Conservation (phyloP, 2,797 vertebrate genomes). For the Jordanella pulchra region DNA sequence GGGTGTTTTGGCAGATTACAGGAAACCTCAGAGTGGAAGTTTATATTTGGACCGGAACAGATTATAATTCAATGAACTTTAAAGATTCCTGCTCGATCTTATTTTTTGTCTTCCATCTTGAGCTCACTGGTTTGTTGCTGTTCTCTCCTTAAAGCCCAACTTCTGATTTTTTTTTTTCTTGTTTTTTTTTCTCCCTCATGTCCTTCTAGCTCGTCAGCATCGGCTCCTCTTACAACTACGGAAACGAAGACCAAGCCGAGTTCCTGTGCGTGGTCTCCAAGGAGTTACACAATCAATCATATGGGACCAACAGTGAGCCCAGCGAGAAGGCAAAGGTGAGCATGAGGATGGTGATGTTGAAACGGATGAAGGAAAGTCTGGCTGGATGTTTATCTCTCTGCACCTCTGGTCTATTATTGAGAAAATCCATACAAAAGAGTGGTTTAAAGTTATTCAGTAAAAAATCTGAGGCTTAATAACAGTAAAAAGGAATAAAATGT, state of each 20-base stretch:
- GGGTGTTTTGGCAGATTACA: background rate
- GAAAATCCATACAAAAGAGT: slow-evolving; percentile 43
- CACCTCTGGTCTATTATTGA: slow-evolving; percentile 63
- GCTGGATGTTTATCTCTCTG: slow-evolving; percentile 7
- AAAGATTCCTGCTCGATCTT: slow-evolving; percentile 17
- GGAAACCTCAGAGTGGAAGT: slow-evolving; percentile 1
- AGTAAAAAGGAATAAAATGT: too few species aligned
- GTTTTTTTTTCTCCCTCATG: slow-evolving; percentile 41
- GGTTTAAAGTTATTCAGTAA: slow-evolving; percentile 4
- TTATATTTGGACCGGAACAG: background rate
- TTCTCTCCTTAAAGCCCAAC: slow-evolving; percentile 20
- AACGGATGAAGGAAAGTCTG: slow-evolving; percentile 2
- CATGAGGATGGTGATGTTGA: background rate
- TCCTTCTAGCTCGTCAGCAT: slow-evolving; percentile 92
- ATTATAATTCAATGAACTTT: slow-evolving; percentile 10
- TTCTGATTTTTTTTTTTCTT: slow-evolving; percentile 26
- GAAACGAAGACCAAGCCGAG: slow-evolving; percentile 97
- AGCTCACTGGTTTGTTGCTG: slow-evolving; percentile 3
- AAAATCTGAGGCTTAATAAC: too few species aligned
- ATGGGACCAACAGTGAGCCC: slow-evolving; percentile 91
- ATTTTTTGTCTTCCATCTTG: slow-evolving; percentile 18
- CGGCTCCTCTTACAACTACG: slow-evolving; percentile 98
- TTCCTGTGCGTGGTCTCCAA: slow-evolving; percentile 99
- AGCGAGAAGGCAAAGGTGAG: slow-evolving; percentile 99
- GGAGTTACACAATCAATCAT: slow-evolving; percentile 95